Percentiles rank a stretch among this genome's conserved stretches.
phyloP scores from a whole-genome alignment of 2,888 invertebrate genomes.

The Nezara viridula region DNA sequence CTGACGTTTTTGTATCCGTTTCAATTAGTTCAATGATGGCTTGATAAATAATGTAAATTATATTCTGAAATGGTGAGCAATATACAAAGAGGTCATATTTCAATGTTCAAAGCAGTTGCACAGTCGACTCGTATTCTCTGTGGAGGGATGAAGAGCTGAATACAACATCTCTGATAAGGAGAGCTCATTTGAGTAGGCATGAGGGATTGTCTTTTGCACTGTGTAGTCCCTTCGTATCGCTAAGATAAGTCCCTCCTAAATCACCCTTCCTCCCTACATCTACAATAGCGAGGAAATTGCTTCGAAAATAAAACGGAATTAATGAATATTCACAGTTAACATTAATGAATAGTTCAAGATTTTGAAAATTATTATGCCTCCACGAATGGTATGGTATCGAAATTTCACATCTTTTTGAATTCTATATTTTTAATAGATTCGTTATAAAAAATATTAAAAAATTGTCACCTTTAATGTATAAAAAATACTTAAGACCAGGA shows the following conservation, averaged over 20 bases:
- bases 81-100: neutral
- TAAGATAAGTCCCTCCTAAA: neutral
- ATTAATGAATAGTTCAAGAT: too few species aligned
- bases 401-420: too few species aligned
- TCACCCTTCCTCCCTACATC: neutral
- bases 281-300: neutral
- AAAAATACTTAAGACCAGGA: too few species aligned
- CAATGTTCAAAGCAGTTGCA: neutral
- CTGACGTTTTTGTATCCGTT: too few species aligned
- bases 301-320: neutral
- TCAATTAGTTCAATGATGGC: too few species aligned
- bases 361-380: too few species aligned
- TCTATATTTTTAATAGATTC: too few species aligned
- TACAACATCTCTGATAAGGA: neutral
- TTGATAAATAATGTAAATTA: too few species aligned
- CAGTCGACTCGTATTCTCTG: neutral
- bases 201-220: neutral
- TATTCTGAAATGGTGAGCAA: neutral
- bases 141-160: neutral
- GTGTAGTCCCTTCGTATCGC: neutral
- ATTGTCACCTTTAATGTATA: too few species aligned
- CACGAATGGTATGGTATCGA: too few species aligned
- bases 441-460: too few species aligned
- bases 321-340: neutral
- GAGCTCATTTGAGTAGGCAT: neutral